A percentile compares a stretch with the other conserved stretches of the same genome.
Conservation (phyloP, 2,797 vertebrate species). For the Falco rusticolus region DNA sequence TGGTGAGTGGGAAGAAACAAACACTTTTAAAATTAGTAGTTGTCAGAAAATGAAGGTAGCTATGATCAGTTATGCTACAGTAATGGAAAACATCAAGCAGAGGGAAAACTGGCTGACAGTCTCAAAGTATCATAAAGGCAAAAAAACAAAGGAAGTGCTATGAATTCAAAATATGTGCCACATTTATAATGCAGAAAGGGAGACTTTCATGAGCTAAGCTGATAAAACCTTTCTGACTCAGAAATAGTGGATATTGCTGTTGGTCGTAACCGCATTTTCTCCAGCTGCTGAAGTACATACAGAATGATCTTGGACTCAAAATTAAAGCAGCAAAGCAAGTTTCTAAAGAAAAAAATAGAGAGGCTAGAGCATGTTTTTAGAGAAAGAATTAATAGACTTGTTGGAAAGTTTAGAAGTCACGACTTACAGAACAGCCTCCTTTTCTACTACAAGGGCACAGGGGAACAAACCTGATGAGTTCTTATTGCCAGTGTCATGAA, state of each 20-base stretch:
- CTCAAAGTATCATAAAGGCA: background rate
- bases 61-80: background rate
- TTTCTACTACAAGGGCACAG: background rate
- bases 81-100: constrained; percentile 1
- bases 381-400: background rate
- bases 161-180: constrained; percentile 9
- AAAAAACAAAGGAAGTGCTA: constrained; percentile 3
- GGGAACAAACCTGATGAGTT: background rate
- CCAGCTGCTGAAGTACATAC: background rate
- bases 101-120: constrained; percentile 12
- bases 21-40: background rate
- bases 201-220: constrained; percentile 35
- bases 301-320: background rate
- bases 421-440: background rate
- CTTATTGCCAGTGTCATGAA: background rate
- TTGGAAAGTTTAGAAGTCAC: background rate
- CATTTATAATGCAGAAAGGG: constrained; percentile 34
- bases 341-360: background rate
- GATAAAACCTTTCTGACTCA: constrained; percentile 43
- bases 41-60: background rate
- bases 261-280: constrained; percentile 34
- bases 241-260: constrained; percentile 1
- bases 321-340: background rate
- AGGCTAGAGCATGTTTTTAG: background rate
- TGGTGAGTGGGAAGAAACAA: background rate